These are phyloP conservation scores for Petrolisthes cinctipes DNA, from an alignment of 2,888 invertebrate genomes.

Conservation along the genomic window DNA sequence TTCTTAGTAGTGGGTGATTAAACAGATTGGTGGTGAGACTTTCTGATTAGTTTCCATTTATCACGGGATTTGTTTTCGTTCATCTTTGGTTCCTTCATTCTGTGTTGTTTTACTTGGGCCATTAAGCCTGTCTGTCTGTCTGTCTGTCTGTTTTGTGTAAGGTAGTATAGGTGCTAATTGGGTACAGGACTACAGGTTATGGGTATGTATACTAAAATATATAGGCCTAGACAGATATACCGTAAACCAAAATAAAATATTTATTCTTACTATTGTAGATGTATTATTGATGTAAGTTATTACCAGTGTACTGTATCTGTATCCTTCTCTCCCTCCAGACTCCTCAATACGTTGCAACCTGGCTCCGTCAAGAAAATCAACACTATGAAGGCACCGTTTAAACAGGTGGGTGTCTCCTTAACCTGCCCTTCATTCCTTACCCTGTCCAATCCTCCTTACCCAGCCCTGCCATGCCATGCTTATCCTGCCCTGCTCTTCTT, in stretches of 20 bases:
- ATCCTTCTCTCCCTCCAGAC: slow-evolving; percentile 66
- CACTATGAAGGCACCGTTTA: slow-evolving; percentile 70
- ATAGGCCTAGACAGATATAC: too few species aligned
- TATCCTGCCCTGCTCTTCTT: neutral
- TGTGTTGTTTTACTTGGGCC: too few species aligned
- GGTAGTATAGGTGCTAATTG: too few species aligned
- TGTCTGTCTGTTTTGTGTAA: too few species aligned
- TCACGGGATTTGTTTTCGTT: too few species aligned
- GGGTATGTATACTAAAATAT: too few species aligned
- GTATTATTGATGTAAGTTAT: neutral
- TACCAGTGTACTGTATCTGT: neutral
- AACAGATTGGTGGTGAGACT: too few species aligned
- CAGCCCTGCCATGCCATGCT: neutral
- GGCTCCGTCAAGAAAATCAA: slow-evolving; percentile 70
- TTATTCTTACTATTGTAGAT: neutral
- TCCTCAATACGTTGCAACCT: slow-evolving; percentile 70
- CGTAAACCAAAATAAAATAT: neutral
- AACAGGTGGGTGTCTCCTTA: slow-evolving; percentile 68
- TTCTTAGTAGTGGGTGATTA: too few species aligned
- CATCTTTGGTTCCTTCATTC: too few species aligned
- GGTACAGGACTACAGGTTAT: too few species aligned
- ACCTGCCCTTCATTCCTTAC: neutral
- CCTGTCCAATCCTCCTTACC: neutral
- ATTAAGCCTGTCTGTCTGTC: too few species aligned
- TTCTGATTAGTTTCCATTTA: too few species aligned